These are phyloP conservation scores for Agrypnia vestita DNA, from an alignment of 1,140 invertebrate genomes.

Conservation along the genomic window DNA sequence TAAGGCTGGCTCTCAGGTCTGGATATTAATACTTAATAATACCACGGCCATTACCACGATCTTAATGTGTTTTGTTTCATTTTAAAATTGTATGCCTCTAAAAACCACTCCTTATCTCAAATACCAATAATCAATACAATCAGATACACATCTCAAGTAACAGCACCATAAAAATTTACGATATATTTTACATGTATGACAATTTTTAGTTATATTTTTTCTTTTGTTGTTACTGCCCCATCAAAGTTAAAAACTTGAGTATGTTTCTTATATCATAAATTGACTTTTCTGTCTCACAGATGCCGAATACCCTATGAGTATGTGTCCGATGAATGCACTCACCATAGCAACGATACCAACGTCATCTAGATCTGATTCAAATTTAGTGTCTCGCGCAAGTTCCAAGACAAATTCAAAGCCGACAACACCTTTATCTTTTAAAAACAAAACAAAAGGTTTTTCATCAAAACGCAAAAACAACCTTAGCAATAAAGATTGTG, in stretches of 20 bases:
- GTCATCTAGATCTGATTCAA: conserved; percentile 55
- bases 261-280: neutral
- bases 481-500: conserved; percentile 39
- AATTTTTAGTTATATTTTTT: too few species aligned
- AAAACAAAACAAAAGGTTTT: conserved; percentile 35
- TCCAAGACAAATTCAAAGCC: conserved; percentile 37
- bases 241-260: too few species aligned
- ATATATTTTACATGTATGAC: too few species aligned
- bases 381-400: conserved; percentile 47
- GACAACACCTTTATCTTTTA: conserved; percentile 30
- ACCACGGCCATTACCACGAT: neutral
- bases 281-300: conserved; percentile 14
- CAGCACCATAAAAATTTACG: too few species aligned
- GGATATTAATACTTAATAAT: too few species aligned
- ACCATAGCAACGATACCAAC: conserved; percentile 34
- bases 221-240: too few species aligned
- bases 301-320: conserved; percentile 6
- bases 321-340: conserved; percentile 36
- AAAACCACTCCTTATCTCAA: too few species aligned
- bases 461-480: conserved; percentile 30
- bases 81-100: too few species aligned
- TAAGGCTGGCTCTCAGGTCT: too few species aligned
- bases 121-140: too few species aligned
- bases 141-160: too few species aligned
- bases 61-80: neutral